Percentiles rank a stretch among this genome's conserved stretches.
phyloP scores from a whole-genome alignment of 1,140 invertebrate species.

The Helicorthomorpha holstii region DNA sequence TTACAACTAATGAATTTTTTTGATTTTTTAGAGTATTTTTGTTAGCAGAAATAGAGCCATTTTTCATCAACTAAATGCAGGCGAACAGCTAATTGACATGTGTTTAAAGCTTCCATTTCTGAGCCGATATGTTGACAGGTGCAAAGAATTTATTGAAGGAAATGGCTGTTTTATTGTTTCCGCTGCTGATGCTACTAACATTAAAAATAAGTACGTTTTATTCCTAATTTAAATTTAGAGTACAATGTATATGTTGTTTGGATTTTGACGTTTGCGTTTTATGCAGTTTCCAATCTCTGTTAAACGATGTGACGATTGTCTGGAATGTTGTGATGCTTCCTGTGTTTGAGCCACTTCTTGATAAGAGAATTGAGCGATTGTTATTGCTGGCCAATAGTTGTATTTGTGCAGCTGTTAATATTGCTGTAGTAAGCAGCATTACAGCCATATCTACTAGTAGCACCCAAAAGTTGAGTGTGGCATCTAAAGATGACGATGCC shows the following conservation, averaged over 20 bases:
- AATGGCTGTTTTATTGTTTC: conserved; percentile 46
- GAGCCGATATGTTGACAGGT: conserved; percentile 49
- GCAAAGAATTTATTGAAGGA: conserved; percentile 46
- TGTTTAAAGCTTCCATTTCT: conserved; percentile 57
- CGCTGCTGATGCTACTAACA: conserved; percentile 51
- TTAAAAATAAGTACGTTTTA: conserved; percentile 36
- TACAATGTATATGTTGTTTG: too few species aligned
- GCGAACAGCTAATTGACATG: conserved; percentile 56
- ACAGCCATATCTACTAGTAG: conserved; percentile 41
- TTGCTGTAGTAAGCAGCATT: conserved; percentile 37
- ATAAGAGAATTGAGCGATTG: conserved; percentile 58
- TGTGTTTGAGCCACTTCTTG: conserved; percentile 67
- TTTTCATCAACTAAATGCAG: conserved; percentile 53
- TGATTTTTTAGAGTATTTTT: conserved; percentile 35
- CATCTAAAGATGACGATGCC: conserved; percentile 30
- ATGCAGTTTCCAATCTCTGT: conserved; percentile 48
- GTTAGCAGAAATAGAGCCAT: conserved; percentile 36
- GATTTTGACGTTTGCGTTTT: conserved; percentile 8
- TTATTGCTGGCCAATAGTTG: conserved; percentile 57
- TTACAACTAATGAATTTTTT: conserved; percentile 10
- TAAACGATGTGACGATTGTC: conserved; percentile 66
- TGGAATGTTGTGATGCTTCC: conserved; percentile 65
- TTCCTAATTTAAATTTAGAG: conserved; percentile 2
- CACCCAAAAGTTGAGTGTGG: conserved; percentile 35
- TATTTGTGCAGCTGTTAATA: conserved; percentile 51